These are phyloP conservation scores for Mormyrus hasselquistii DNA, from an alignment of 2,797 vertebrate genomes.

Conservation along the genomic window DNA sequence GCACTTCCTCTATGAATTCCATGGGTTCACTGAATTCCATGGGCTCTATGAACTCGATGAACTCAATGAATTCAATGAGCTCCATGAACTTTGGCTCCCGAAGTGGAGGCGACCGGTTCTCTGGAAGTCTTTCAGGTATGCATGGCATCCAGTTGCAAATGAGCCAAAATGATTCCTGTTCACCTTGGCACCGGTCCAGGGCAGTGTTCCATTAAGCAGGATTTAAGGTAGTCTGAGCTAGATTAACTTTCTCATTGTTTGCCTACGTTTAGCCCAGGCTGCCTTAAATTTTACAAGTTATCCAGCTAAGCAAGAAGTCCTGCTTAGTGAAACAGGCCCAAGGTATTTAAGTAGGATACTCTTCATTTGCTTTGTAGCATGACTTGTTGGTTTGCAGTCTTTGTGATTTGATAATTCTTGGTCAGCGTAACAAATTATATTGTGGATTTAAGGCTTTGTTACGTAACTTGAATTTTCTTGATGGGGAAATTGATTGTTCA, in stretches of 20 bases:
- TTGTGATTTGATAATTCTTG: background rate
- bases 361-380: background rate
- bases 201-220: background rate
- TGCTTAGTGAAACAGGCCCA: background rate
- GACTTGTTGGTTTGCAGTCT: background rate
- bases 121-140: conserved; percentile 46
- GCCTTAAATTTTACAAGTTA: background rate
- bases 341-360: background rate
- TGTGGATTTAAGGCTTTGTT: background rate
- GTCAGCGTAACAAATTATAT: background rate
- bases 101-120: conserved; percentile 43
- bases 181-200: background rate
- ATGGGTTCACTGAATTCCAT: conserved; percentile 22
- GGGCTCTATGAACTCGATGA: conserved; percentile 27
- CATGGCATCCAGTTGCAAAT: background rate
- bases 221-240: background rate
- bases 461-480: background rate
- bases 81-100: conserved; percentile 38
- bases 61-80: conserved; percentile 16
- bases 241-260: background rate
- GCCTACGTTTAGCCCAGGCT: background rate
- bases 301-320: background rate
- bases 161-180: background rate
- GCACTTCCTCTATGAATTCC: conserved; percentile 20
- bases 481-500: background rate